A percentile compares a stretch with the other conserved stretches of the same genome.
These are phyloP conservation scores for Octopus bimaculoides DNA, from an alignment of 1,140 invertebrate species.

Conservation along the genomic window DNA sequence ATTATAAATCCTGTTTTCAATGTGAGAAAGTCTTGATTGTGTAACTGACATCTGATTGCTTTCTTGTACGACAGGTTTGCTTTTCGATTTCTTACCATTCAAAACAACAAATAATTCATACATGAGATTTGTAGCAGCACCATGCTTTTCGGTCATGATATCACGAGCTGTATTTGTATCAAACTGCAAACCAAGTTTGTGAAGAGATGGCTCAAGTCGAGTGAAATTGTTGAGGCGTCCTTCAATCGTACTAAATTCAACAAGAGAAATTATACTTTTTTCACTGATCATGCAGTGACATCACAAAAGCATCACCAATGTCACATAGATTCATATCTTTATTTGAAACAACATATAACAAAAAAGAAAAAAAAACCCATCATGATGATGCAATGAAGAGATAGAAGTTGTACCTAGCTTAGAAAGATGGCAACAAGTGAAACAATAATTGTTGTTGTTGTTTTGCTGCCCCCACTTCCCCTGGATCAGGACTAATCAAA, in stretches of 20 bases:
- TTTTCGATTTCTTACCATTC: conserved; percentile 45
- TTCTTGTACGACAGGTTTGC: conserved; percentile 41
- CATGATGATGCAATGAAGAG: too few species aligned
- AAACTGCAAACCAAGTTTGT: conserved; percentile 54
- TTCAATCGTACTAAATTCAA: conserved; percentile 45
- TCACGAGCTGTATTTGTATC: conserved; percentile 55
- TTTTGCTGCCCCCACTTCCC: too few species aligned
- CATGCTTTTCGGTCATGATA: conserved; percentile 56
- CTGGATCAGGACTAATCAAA: too few species aligned
- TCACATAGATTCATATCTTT: too few species aligned
- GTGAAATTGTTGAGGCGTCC: conserved; percentile 59
- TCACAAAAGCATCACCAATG: too few species aligned
- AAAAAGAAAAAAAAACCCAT: too few species aligned
- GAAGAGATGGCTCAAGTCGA: conserved; percentile 52
- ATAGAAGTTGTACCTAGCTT: too few species aligned
- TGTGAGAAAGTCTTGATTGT: conserved; percentile 51
- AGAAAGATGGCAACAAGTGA: too few species aligned
- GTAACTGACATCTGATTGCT: conserved; percentile 54
- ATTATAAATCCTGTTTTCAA: conserved; percentile 53
- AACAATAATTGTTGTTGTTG: too few species aligned
- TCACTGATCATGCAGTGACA: too few species aligned
- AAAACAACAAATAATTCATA: conserved; percentile 58
- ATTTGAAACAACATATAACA: too few species aligned
- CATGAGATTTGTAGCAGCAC: conserved; percentile 51
- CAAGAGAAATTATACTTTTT: too few species aligned